phyloP scores from a whole-genome alignment of 2,797 vertebrate genomes.

The Staurois parvus region DNA sequence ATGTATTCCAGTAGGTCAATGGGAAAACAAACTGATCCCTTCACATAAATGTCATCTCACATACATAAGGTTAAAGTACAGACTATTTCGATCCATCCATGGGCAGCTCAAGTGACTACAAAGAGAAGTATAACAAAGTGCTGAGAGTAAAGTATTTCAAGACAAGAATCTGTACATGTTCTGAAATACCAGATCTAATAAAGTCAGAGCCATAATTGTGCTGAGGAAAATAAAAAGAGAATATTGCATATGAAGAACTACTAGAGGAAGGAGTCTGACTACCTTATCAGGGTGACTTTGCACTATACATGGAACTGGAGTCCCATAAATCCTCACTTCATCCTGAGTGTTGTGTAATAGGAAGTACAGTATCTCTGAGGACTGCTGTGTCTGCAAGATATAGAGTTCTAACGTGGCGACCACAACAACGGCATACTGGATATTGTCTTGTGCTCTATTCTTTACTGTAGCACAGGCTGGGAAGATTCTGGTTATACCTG shows the following conservation, averaged over 20 bases:
- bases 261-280: slow-evolving; percentile 12
- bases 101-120: no score
- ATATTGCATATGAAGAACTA: no score
- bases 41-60: no score
- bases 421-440: no score
- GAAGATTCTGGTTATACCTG: slow-evolving; percentile 63
- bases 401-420: slow-evolving; percentile 1
- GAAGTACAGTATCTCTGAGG: not conserved
- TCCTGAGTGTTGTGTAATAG: not conserved
- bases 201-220: not conserved
- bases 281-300: slow-evolving; percentile 4
- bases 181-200: not conserved
- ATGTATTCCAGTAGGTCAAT: no score
- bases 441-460: not conserved
- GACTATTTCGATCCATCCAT: no score
- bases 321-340: not conserved
- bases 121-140: no score
- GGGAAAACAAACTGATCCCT: no score
- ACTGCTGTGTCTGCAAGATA: no score
- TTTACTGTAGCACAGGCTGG: slow-evolving; percentile 9
- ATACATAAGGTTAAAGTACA: no score
- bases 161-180: not conserved
- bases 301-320: not conserved
- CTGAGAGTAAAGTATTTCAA: not conserved
- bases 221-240: not conserved